Percentiles rank a stretch among this genome's conserved stretches.
phyloP scores from a whole-genome alignment of 1,140 invertebrate genomes.

The Maniola jurtina region DNA sequence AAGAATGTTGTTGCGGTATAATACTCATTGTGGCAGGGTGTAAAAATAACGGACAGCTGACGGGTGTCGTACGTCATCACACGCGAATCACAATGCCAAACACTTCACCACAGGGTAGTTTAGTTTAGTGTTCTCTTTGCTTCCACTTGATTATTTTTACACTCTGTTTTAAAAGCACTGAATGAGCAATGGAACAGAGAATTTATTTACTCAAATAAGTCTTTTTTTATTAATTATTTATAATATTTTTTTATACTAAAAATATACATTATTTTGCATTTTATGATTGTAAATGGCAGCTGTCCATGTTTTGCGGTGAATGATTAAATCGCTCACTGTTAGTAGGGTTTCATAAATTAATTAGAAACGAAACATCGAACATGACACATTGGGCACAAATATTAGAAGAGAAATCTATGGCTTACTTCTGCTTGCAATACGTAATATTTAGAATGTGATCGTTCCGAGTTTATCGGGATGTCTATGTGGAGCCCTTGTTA shows the following conservation, averaged over 20 bases:
- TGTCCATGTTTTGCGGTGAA: constrained; percentile 66
- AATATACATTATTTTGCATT: constrained; percentile 77
- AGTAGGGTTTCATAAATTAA: constrained; percentile 69
- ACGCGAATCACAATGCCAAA: constrained; percentile 18
- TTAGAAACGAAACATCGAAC: constrained; percentile 75
- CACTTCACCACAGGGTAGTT: constrained; percentile 34
- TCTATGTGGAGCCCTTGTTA: constrained; percentile 56
- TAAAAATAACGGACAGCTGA: constrained; percentile 58
- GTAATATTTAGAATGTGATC: constrained; percentile 52
- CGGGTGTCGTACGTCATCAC: constrained; percentile 3
- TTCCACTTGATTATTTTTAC: constrained; percentile 60
- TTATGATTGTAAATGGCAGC: constrained; percentile 72
- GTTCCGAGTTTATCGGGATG: constrained; percentile 49
- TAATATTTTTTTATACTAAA: constrained; percentile 67
- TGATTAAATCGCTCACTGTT: constrained; percentile 62
- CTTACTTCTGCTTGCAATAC: constrained; percentile 63
- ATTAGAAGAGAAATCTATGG: constrained; percentile 58
- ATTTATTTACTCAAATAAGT: constrained; percentile 78
- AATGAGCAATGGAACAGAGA: constrained; percentile 77
- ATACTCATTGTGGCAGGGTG: constrained; percentile 74
- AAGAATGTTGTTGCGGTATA: constrained; percentile 73
- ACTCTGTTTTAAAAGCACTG: constrained; percentile 69
- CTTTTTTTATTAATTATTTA: constrained; percentile 69
- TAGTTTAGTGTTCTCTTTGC: constrained; percentile 33
- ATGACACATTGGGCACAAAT: constrained; percentile 77